Evolutionary conservation across 2,113 vertebrate genomes (phyloP).

Genomic region (Bos javanicus): DNA sequence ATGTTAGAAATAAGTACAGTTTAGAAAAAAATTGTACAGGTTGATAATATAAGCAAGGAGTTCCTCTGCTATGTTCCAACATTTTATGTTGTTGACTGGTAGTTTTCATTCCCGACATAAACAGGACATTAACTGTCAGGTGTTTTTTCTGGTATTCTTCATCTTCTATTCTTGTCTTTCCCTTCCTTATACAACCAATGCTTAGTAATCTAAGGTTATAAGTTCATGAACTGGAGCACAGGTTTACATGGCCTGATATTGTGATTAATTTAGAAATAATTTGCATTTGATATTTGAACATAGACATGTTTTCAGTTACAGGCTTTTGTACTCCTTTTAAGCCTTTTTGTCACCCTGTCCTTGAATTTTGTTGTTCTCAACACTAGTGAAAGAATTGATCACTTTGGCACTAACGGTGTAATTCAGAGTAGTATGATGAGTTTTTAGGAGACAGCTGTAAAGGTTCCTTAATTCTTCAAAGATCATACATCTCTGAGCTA

Average conservation of each 20-base stretch:
- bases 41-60: background rate
- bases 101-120: background rate
- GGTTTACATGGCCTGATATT: background rate
- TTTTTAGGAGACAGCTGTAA: background rate
- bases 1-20: background rate
- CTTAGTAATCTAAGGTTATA: background rate
- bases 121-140: background rate
- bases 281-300: constrained; percentile 5
- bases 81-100: constrained; percentile 21
- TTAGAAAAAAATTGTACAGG: background rate
- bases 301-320: background rate
- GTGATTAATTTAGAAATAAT: constrained; percentile 27
- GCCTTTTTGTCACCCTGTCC: background rate
- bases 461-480: background rate
- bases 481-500: background rate
- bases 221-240: background rate
- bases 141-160: background rate
- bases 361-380: constrained; percentile 4
- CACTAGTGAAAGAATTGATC: background rate
- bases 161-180: constrained; percentile 10
- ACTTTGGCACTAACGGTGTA: background rate
- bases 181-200: background rate
- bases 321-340: constrained; percentile 2
- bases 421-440: background rate
- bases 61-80: background rate